Percentiles rank a stretch among this genome's conserved stretches.
phyloP scores from a whole-genome alignment of 2,797 vertebrate genomes.

The Sebastes elongatus region DNA sequence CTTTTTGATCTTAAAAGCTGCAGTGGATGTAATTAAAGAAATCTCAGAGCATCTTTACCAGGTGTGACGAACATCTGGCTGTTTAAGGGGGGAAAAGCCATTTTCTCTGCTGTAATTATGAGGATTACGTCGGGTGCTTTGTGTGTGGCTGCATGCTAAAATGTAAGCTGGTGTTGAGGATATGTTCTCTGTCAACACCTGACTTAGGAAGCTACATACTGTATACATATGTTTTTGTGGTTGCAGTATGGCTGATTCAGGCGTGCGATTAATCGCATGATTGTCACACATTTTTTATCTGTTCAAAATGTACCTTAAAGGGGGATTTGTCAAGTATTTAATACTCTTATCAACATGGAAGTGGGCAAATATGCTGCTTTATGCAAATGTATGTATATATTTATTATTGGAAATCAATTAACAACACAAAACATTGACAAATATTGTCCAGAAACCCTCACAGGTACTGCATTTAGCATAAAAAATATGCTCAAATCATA shows the following conservation, averaged over 20 bases:
- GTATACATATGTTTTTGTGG: background rate
- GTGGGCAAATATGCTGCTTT: no score
- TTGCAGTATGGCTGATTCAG: background rate
- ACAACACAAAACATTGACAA: no score
- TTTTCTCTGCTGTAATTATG: conserved; percentile 62
- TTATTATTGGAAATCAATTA: no score
- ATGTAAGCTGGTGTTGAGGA: conserved; percentile 1
- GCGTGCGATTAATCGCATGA: no score
- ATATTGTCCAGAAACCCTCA: no score
- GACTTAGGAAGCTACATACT: background rate
- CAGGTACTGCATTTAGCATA: no score
- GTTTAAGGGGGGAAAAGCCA: conserved; percentile 29
- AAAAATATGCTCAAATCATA: no score
- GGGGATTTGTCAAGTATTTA: no score
- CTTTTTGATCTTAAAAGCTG: conserved; percentile 78
- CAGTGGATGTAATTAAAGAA: conserved; percentile 65
- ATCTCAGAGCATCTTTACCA: conserved; percentile 64
- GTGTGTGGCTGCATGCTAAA: conserved; percentile 43
- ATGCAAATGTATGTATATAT: no score
- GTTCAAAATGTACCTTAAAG: no score
- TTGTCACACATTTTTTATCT: no score
- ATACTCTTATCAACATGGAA: no score
- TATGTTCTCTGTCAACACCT: conserved; percentile 12
- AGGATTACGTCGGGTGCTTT: conserved; percentile 39
- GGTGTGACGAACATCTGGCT: conserved; percentile 79